Percentiles rank a stretch among this genome's conserved stretches.
phyloP scores from a whole-genome alignment of 2,113 vertebrate genomes.

The Eudorcas thomsonii region DNA sequence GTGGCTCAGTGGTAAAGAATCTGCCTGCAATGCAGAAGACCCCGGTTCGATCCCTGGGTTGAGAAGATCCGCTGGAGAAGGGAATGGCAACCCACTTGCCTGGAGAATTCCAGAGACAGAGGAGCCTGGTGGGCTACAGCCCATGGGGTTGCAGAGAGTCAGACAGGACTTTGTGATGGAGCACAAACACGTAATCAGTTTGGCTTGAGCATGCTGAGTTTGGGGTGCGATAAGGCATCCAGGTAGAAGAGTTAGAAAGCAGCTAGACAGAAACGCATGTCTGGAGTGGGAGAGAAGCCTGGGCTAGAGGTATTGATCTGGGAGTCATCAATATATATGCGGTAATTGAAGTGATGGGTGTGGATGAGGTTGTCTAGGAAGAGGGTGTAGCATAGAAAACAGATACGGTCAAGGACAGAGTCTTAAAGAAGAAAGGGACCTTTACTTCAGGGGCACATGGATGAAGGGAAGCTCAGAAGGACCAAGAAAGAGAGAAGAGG shows the following conservation, averaged over 20 bases:
- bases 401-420: fast-evolving
- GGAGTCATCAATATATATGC: background rate
- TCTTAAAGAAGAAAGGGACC: background rate
- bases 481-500: background rate
- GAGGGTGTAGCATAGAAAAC: background rate
- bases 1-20: background rate
- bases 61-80: background rate
- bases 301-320: constrained; percentile 5
- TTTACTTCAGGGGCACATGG: background rate
- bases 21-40: background rate
- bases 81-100: background rate
- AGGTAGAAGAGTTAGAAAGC: background rate
- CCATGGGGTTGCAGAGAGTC: background rate
- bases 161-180: background rate
- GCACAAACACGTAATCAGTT: background rate
- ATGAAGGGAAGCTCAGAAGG: background rate
- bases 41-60: background rate
- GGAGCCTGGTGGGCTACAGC: background rate
- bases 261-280: background rate
- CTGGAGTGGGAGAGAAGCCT: constrained; percentile 22
- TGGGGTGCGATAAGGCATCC: background rate
- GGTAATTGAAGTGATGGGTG: constrained; percentile 15
- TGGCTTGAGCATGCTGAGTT: background rate
- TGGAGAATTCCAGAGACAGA: background rate
- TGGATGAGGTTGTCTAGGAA: constrained; percentile 13